Evolutionary conservation across 2,888 invertebrate genomes (phyloP).

Genomic region (Deilephila porcellus): DNA sequence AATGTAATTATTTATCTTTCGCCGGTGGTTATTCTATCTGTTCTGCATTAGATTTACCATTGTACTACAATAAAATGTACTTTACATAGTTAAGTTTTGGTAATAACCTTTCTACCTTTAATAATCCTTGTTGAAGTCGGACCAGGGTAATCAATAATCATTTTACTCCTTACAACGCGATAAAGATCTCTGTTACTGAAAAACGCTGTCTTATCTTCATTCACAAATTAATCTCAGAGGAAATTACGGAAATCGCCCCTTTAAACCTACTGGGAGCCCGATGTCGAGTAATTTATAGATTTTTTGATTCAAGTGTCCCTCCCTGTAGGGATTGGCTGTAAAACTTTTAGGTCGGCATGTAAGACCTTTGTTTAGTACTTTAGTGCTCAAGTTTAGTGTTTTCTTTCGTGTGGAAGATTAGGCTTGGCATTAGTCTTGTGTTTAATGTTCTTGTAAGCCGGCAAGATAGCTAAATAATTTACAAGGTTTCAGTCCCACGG

Average conservation of each 20-base stretch:
- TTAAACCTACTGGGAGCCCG: slow-evolving; percentile 37
- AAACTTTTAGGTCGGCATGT: no score
- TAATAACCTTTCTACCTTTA: no score
- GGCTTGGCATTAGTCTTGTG: background rate
- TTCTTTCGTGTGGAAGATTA: background rate
- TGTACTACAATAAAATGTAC: no score
- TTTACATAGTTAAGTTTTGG: no score
- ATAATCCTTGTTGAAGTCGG: no score
- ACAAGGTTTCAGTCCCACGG: background rate
- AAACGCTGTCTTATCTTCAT: background rate
- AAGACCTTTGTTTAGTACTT: no score
- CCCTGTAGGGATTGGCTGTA: background rate
- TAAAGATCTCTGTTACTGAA: background rate
- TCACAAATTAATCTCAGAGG: slow-evolving; percentile 31
- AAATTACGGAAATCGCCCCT: slow-evolving; percentile 39
- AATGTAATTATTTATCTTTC: no score
- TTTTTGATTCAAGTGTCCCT: background rate
- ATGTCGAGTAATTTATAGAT: slow-evolving; percentile 27
- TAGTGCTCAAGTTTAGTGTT: background rate
- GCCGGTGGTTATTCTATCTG: no score
- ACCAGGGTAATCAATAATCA: background rate
- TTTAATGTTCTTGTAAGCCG: background rate
- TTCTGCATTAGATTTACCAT: no score
- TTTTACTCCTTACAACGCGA: background rate
- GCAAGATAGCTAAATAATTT: background rate